phyloP scores from a whole-genome alignment of 2,113 vertebrate genomes.

The Chlorocebus sabaeus region DNA sequence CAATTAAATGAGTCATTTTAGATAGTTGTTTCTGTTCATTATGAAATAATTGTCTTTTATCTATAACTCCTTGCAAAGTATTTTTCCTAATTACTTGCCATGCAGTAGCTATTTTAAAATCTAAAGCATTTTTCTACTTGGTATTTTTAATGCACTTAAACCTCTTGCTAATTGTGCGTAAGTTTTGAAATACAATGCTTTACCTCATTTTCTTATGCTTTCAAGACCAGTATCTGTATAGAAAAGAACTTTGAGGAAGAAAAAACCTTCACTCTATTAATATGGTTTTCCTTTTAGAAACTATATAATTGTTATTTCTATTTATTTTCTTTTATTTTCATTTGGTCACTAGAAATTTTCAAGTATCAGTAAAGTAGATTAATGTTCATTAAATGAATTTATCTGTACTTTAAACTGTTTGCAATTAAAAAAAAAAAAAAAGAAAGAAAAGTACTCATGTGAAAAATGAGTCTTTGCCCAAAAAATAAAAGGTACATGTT shows the following conservation, averaged over 20 bases:
- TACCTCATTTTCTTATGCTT: neutral
- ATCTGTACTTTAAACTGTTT: neutral
- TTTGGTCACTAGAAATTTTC: neutral
- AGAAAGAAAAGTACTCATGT: neutral
- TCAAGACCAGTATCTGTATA: conserved; percentile 1
- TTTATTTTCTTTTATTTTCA: neutral
- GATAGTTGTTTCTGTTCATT: conserved; percentile 59
- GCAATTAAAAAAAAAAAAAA: neutral
- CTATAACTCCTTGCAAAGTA: conserved; percentile 60
- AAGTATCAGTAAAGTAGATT: neutral
- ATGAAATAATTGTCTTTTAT: conserved; percentile 75
- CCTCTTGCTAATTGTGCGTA: neutral
- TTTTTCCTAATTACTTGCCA: conserved; percentile 59
- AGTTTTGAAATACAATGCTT: conserved; percentile 31
- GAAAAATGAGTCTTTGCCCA: neutral
- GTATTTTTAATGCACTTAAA: conserved; percentile 35
- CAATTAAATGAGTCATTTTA: conserved; percentile 64
- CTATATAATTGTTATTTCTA: neutral
- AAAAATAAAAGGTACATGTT: neutral
- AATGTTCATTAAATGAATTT: neutral
- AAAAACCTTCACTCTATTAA: neutral
- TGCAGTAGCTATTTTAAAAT: conserved; percentile 47
- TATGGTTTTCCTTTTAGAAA: neutral
- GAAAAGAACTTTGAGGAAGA: neutral
- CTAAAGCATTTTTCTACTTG: conserved; percentile 16